Base-by-base conservation (phyloP, 2,888 invertebrate species). In the Hesperia comma region DNA sequence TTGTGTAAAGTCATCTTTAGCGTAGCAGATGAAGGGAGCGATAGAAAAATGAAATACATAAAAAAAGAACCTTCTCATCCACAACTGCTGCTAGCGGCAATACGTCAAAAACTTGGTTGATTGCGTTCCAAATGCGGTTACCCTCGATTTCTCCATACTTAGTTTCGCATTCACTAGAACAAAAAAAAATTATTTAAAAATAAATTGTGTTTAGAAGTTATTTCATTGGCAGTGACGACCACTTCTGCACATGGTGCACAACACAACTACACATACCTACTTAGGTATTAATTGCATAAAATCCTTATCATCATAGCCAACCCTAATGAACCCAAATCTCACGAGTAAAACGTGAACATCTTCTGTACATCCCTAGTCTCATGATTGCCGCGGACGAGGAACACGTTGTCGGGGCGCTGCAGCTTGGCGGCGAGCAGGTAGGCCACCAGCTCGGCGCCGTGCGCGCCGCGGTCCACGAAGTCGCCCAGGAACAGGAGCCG, bases 281-380 rank as follows among this genome's bases (percentile, higher is more conserved):
- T n/a, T n/a, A n/a, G n/a, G n/a, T n/a, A n/a, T n/a, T n/a, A n/a
- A n/a, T n/a, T n/a, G n/a, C n/a, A n/a, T n/a, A n/a, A n/a, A n/a
- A n/a, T n/a, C n/a, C n/a, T n/a, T n/a, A n/a, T n/a, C n/a, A n/a
- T n/a, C n/a, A n/a, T n/a, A n/a, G 26, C 26, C 5, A 26, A 26
- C 8, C 7, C 37, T 15, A 55, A 55, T 40, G 8, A 14, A 17
- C 7, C 10, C 14, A 10, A 6, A 26, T 4, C 21, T 51, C 32
- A 95, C 96, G 87, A 92, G 76, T 94, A 91, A 81, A 96, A 96
- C 0, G 95, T 94, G 82, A 96, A 96, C 94, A 94, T 94, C 83
- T 94, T 94, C 85, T 96, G 96, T 57, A 96, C 94, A 70, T 94
- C 94, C 67, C 96, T 85, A n/a, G 95, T 94, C 86, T 96, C 96